A percentile compares a stretch with the other conserved stretches of the same genome.
phyloP scores from a whole-genome alignment of 2,888 invertebrate species.

The Rambutsinella grinnellia region DNA sequence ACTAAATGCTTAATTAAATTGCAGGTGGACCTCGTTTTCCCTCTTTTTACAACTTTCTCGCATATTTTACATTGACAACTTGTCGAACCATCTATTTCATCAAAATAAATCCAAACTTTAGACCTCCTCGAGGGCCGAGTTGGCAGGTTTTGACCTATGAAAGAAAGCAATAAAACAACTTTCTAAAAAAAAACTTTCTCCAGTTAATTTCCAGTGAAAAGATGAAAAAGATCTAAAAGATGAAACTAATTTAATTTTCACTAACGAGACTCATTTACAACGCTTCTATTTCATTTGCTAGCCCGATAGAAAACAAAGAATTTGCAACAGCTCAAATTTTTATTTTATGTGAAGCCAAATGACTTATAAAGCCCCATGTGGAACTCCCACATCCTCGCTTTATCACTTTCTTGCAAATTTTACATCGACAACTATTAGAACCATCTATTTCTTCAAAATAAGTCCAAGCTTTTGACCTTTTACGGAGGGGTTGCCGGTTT shows the following conservation, averaged over 20 bases:
- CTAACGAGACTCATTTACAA: too few relatives aligned
- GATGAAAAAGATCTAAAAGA: too few relatives aligned
- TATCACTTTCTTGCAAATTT: conserved; percentile 14
- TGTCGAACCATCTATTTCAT: conserved; percentile 18
- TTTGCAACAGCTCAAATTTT: neutral
- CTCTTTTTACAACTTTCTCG: conserved; percentile 16
- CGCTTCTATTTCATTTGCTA: neutral
- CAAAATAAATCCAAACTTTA: conserved; percentile 30
- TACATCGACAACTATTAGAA: conserved; percentile 20
- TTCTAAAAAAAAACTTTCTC: too few relatives aligned
- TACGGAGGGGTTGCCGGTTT: too few relatives aligned
- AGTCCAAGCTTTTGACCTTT: conserved; percentile 33
- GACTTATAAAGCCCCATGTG: conserved; percentile 19
- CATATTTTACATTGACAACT: conserved; percentile 29
- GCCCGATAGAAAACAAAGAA: neutral
- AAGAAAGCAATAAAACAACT: too few relatives aligned
- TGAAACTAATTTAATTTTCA: too few relatives aligned
- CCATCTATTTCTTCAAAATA: conserved; percentile 27
- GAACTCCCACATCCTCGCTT: conserved; percentile 18
- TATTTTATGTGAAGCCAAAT: too few relatives aligned
- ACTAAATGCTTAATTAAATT: conserved; percentile 27
- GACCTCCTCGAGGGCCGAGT: too few relatives aligned
- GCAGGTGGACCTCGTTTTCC: conserved; percentile 11
- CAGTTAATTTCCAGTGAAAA: too few relatives aligned
- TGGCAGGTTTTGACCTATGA: too few relatives aligned